Evolutionary conservation across 2,797 vertebrate species (phyloP).

Genomic region (Nasua narica): DNA sequence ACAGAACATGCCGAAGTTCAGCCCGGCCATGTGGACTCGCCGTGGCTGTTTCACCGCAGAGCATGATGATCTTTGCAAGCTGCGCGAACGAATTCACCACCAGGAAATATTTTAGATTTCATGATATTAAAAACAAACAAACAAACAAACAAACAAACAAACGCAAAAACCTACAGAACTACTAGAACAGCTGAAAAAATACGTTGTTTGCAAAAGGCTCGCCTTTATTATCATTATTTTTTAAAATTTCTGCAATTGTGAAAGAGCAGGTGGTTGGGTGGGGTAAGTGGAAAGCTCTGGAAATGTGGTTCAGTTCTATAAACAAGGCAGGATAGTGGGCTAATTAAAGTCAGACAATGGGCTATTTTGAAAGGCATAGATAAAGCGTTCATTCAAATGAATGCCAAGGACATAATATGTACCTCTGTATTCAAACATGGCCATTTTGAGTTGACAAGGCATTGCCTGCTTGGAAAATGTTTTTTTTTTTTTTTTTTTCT

Average conservation of each 20-base stretch:
- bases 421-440: constrained; percentile 19
- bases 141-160: not conserved
- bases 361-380: constrained; percentile 43
- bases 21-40: not conserved
- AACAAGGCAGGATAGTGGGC: constrained; percentile 53
- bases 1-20: not conserved
- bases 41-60: not conserved
- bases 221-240: constrained; percentile 49
- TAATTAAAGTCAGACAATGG: constrained; percentile 70
- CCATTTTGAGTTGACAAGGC: constrained; percentile 27
- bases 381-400: constrained; percentile 56
- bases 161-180: not conserved
- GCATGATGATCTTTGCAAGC: constrained; percentile 63
- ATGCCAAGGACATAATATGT: not conserved
- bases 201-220: constrained; percentile 36
- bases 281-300: constrained; percentile 26
- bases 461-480: not conserved
- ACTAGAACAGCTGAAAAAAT: constrained; percentile 72
- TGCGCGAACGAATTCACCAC: constrained; percentile 48
- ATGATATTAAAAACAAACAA: constrained; percentile 49
- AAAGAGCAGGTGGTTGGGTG: constrained; percentile 70
- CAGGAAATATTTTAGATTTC: constrained; percentile 66
- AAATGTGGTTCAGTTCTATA: constrained; percentile 54
- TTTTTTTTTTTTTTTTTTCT: not conserved
- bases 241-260: constrained; percentile 30